Evolutionary conservation across 2,888 invertebrate species (phyloP), one percentile per base, ranked within the genome.

Genomic region (Nesidiocoris tenuis): DNA sequence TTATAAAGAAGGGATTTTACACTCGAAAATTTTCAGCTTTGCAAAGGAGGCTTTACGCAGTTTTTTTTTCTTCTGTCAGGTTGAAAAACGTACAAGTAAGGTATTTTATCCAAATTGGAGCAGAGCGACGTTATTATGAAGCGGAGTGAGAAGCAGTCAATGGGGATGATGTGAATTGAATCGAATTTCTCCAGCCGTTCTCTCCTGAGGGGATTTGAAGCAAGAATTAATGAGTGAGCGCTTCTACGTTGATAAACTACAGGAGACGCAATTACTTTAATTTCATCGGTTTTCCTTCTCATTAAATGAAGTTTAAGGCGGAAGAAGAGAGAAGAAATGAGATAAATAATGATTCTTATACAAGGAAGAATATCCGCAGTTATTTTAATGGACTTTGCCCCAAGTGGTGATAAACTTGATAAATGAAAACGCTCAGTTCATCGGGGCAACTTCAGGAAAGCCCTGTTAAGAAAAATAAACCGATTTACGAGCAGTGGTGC

Each of bases 161-260:
- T 39, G 5, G 39, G 39, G 39, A 39, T 3, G 39, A 39, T 39
- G 12, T 39, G 5, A 39, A 39, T 39, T 7, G 12, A 39, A 7
- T 39, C 39, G 39, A 39, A 3, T 3, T 39, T 12, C 12, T 7
- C 12, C 12, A 7, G 12, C 12, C 39, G 3, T 39, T 39, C 12
- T 7, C 39, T 3, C 3, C 39, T 59, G 25, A 59, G 70, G 23
- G 59, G 57, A 63, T 63, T 72, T 61, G 23, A 70, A 61, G 59
- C 59, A 7, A 22, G 70, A 57, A 70, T 70, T 70, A 70, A 70
- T 70, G 61, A 61, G 59, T 59, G 56, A 23, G 70, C 56, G 61
- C 56, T 57, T 70, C n/a, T 19, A 17, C 61, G 61, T 61, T 70
- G 70, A 70, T 70, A 70, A 70, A 70, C 24, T 59, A 59, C 70